A percentile compares a stretch with the other conserved stretches of the same genome.
Conservation (phyloP, 1,140 invertebrate genomes). For the Probaryconus sp. region DNA sequence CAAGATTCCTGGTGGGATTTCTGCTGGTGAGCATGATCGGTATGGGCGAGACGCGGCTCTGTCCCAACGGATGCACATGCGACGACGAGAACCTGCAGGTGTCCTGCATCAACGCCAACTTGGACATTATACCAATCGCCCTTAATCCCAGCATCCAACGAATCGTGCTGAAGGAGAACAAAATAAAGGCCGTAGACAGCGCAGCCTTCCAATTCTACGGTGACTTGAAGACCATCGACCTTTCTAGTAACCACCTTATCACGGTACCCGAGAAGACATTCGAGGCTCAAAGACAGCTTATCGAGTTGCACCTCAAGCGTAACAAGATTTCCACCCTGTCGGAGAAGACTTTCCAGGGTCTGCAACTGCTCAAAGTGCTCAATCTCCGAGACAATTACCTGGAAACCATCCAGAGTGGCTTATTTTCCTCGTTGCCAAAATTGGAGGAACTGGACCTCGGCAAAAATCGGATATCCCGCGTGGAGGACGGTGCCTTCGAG, state of each 20-base stretch:
- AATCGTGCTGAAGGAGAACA: constrained; percentile 89
- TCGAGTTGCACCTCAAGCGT: constrained; percentile 89
- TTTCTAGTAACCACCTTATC: constrained; percentile 89
- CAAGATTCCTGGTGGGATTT: constrained; percentile 69
- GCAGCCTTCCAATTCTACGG: constrained; percentile 91
- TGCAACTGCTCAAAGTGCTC: constrained; percentile 87
- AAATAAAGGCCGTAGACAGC: constrained; percentile 90
- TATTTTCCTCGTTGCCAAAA: constrained; percentile 86
- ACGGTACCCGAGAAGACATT: constrained; percentile 88
- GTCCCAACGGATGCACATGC: constrained; percentile 89
- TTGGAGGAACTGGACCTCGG: constrained; percentile 92
- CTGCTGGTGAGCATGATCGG: constrained; percentile 67
- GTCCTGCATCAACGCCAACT: constrained; percentile 88
- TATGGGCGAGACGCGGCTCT: constrained; percentile 76
- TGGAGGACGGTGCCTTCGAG: constrained; percentile 88
- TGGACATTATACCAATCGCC: constrained; percentile 93
- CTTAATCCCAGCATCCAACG: constrained; percentile 92
- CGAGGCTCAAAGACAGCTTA: constrained; percentile 86
- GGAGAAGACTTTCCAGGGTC: constrained; percentile 88
- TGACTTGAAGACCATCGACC: constrained; percentile 88
- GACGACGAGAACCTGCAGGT: constrained; percentile 94
- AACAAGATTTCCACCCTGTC: constrained; percentile 90
- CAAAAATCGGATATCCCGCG: constrained; percentile 89
- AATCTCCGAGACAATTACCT: constrained; percentile 90
- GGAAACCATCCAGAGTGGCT: constrained; percentile 85